phyloP scores from a whole-genome alignment of 2,113 vertebrate species.

The Rostratula benghalensis region DNA sequence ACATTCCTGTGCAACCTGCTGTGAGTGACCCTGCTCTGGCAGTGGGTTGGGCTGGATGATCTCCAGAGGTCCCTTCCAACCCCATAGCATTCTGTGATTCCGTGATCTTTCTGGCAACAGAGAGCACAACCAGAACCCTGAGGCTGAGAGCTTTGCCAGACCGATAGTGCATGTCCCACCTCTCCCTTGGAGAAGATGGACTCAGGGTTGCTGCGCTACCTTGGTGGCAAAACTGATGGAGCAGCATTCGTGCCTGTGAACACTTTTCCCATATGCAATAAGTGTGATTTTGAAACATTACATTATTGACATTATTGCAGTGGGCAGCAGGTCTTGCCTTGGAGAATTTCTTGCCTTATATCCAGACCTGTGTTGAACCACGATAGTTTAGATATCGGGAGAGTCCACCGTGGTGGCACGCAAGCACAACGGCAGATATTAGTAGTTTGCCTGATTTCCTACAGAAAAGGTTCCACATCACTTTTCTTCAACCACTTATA shows the following conservation, averaged over 20 bases:
- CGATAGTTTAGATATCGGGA: not conserved
- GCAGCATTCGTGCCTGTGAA: not conserved
- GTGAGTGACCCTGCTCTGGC: no score
- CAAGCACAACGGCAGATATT: not conserved
- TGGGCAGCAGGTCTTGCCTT: not conserved
- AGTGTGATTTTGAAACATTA: not conserved
- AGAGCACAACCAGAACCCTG: not conserved
- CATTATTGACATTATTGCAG: not conserved
- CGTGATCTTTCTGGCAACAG: not conserved
- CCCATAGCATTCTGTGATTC: no score
- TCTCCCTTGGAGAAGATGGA: not conserved
- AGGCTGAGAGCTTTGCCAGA: not conserved
- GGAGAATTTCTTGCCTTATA: not conserved
- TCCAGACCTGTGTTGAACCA: not conserved
- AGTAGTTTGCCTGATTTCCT: not conserved
- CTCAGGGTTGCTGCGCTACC: not conserved
- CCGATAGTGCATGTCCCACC: not conserved
- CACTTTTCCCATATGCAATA: accelerated
- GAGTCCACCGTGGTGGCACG: not conserved
- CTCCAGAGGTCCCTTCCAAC: no score
- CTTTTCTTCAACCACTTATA: not conserved
- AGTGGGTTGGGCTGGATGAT: no score
- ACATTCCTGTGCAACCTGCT: no score
- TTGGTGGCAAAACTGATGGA: not conserved
- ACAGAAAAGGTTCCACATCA: not conserved